Conservation (phyloP, 1,140 invertebrate species). For the Proctacanthus coquilletti region DNA sequence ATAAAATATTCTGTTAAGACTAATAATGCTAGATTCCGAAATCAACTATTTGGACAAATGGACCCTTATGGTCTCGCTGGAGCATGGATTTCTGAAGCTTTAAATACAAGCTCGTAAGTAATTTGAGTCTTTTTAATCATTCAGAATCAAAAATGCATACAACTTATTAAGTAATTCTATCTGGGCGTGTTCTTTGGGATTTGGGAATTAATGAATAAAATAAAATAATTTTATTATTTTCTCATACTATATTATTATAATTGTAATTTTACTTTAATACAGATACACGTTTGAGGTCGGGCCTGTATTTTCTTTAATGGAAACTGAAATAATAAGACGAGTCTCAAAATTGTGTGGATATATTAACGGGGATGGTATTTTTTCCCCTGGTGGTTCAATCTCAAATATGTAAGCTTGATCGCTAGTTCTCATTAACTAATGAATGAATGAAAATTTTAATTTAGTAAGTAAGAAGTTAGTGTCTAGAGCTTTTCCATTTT, state of each 20-base stretch:
- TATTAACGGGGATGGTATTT: slow-evolving; percentile 48
- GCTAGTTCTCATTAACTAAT: neutral
- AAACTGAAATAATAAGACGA: slow-evolving; percentile 43
- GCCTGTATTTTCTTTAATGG: slow-evolving; percentile 56
- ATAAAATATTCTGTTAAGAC: slow-evolving; percentile 58
- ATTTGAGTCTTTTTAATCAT: slow-evolving; percentile 2
- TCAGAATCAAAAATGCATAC: neutral
- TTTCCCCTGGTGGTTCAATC: slow-evolving; percentile 69
- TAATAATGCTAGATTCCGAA: slow-evolving; percentile 51
- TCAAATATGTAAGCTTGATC: slow-evolving; percentile 51
- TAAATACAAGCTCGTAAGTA: slow-evolving; percentile 61
- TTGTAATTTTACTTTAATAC: slow-evolving; percentile 8
- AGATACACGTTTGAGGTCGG: slow-evolving; percentile 67
- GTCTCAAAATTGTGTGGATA: slow-evolving; percentile 52
- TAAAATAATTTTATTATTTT: neutral
- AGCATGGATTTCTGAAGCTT: slow-evolving; percentile 53
- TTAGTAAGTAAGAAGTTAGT: too few species aligned
- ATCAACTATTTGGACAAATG: slow-evolving; percentile 58
- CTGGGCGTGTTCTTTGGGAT: neutral
- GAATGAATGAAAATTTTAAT: neutral
- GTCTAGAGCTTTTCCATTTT: too few species aligned
- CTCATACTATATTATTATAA: slow-evolving; percentile 1
- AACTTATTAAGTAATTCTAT: neutral
- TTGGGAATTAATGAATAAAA: neutral
- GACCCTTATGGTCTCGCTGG: slow-evolving; percentile 60